Base-by-base conservation (phyloP, 2,888 invertebrate species). In the Abscondita cerata region DNA sequence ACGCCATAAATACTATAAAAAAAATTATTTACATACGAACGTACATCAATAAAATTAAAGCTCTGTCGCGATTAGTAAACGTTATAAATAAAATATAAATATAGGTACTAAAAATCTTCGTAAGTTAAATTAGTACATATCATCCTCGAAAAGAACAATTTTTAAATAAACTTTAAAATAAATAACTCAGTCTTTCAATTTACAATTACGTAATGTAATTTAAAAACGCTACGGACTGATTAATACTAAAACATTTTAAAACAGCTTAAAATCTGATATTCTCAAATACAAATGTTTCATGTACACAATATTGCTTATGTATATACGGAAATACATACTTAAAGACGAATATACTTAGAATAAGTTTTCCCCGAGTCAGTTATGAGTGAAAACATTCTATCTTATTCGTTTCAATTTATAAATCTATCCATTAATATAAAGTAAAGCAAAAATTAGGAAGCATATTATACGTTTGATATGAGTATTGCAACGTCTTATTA, bases 401-500 rank as follows among this genome's bases (percentile, higher is more conserved):
- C 15, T 20, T 55, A 40, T 56, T 40, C 56, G 48, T 56, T 25
- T 48, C n/a, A 15, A 55, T 20, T 34, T 38, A 55, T 47, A 47
- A 47, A 25, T 25, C 2, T 25, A 25, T 40, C 15, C 3, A 18
- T 18, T 44, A 55, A 41, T 52, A 52, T 12, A 59, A 59, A 53
- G 52, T 52, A 33, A 59, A 59, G 59, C 59, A 48, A 48, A 64
- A 47, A 59, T 50, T 50, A 64, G 44, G 46, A 62, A 58, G 63
- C 58, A 59, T 52, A 59, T 56, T n/a, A 59, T 55, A 56, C 20
- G 53, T 53, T 52, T 62, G 62, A 64, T 64, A 64, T 64, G 63
- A 64, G 56, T 64, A 59, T 59, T 56, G 59, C 56, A 50, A 58
- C 46, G 48, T 54, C 41, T 59, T 19, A 56, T 46, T 20, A 48